These are phyloP conservation scores for Campoletis raptor DNA, from an alignment of 2,888 invertebrate genomes.

Conservation along the genomic window DNA sequence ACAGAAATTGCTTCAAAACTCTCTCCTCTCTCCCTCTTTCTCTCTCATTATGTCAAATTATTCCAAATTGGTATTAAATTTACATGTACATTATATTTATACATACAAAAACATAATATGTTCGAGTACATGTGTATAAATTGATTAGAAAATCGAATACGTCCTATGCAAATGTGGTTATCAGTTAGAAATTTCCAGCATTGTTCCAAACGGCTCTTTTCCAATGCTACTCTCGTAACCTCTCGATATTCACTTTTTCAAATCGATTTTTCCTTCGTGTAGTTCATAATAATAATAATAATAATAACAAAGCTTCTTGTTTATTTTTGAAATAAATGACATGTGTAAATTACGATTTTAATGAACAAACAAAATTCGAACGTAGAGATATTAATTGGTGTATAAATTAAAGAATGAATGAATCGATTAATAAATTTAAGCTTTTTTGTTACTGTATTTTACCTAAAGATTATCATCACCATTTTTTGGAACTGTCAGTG, in stretches of 20 bases:
- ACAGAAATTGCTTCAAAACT: constrained; percentile 63
- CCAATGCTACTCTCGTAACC: background rate
- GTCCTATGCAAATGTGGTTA: constrained; percentile 24
- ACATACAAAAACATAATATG: background rate
- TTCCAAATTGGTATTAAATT: constrained; percentile 32
- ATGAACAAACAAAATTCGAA: background rate
- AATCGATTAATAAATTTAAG: too few relatives aligned
- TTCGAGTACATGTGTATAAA: background rate
- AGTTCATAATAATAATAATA: background rate
- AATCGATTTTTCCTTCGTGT: background rate
- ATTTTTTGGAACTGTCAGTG: too few relatives aligned
- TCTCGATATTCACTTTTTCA: background rate
- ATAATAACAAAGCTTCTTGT: background rate
- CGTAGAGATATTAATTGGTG: too few relatives aligned
- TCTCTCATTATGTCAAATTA: constrained; percentile 36
- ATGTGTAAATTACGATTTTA: background rate
- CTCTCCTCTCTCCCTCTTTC: background rate
- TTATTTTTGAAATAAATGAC: background rate
- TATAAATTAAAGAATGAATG: too few relatives aligned
- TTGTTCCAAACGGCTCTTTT: background rate
- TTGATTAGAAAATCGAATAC: constrained; percentile 37
- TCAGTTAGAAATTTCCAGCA: constrained; percentile 11
- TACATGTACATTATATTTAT: background rate
- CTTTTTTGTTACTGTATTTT: too few relatives aligned
- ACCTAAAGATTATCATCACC: too few relatives aligned